Conservation (phyloP, 2,113 vertebrate genomes). For the Chaetura pelagica region DNA sequence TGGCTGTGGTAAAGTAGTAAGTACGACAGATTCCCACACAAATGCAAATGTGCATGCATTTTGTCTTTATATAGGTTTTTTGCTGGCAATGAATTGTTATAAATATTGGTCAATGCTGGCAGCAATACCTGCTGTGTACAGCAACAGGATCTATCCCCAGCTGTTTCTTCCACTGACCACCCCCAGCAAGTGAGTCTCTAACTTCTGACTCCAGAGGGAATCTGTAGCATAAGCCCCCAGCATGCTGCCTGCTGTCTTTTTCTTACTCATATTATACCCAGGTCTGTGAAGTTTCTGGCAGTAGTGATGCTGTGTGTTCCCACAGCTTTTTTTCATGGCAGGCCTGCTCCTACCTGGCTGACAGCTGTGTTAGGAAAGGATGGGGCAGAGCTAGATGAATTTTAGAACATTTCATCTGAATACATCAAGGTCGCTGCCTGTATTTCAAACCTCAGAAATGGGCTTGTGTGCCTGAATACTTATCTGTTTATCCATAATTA, state of each 20-base stretch:
- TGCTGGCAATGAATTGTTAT: neutral
- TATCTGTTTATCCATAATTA: neutral
- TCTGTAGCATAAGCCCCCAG: neutral
- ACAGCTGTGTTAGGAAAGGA: neutral
- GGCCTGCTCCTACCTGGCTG: neutral
- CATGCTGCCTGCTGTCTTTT: neutral
- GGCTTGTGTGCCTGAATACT: neutral
- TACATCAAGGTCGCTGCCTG: neutral
- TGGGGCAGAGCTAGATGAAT: rapidly evolving
- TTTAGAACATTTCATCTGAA: neutral
- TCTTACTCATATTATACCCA: neutral
- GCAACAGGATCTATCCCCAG: neutral
- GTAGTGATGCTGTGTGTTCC: neutral
- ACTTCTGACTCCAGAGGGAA: neutral
- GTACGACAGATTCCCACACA: rapidly evolving
- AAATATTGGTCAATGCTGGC: neutral
- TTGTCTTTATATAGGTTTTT: neutral
- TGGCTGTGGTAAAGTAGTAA: neutral
- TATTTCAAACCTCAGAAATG: neutral
- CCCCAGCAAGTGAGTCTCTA: neutral
- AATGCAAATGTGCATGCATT: neutral
- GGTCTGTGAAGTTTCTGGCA: neutral
- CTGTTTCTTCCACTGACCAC: neutral
- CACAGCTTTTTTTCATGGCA: neutral
- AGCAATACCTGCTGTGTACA: neutral